These are phyloP conservation scores for Dichetophora obliterata DNA, from an alignment of 2,888 invertebrate genomes.

Conservation along the genomic window DNA sequence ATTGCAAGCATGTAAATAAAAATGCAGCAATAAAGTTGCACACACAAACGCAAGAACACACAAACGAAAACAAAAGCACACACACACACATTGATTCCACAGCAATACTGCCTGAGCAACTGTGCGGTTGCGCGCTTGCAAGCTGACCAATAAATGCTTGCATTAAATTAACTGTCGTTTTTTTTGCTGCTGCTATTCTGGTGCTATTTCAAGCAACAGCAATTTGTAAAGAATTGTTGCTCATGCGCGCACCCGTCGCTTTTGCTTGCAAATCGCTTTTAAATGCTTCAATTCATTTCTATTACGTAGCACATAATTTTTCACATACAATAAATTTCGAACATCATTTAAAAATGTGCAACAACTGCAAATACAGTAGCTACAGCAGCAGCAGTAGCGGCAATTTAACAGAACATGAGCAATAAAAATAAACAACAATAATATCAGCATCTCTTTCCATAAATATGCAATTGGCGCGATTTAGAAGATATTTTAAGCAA, in stretches of 20 bases:
- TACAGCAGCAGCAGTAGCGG: too few species aligned
- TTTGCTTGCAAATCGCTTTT: background rate
- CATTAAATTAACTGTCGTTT: background rate
- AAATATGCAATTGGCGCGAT: too few species aligned
- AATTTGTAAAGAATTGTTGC: conserved; percentile 25
- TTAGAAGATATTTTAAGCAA: too few species aligned
- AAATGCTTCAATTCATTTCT: conserved; percentile 28
- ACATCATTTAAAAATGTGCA: background rate
- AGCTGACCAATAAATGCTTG: background rate
- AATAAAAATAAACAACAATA: too few species aligned
- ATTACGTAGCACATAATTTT: conserved; percentile 20
- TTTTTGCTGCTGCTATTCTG: background rate
- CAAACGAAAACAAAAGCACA: too few species aligned
- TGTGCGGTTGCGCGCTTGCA: background rate
- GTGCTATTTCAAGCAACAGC: background rate
- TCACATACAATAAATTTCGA: background rate
- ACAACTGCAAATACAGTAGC: background rate
- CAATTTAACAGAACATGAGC: too few species aligned
- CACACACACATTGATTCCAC: background rate
- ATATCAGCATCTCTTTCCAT: too few species aligned
- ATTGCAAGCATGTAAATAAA: background rate
- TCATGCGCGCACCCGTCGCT: conserved; percentile 1
- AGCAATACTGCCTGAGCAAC: background rate
- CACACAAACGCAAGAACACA: background rate
- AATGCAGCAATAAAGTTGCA: background rate